These are phyloP conservation scores for Ispidina lecontei DNA, from an alignment of 2,797 vertebrate species.

Conservation along the genomic window DNA sequence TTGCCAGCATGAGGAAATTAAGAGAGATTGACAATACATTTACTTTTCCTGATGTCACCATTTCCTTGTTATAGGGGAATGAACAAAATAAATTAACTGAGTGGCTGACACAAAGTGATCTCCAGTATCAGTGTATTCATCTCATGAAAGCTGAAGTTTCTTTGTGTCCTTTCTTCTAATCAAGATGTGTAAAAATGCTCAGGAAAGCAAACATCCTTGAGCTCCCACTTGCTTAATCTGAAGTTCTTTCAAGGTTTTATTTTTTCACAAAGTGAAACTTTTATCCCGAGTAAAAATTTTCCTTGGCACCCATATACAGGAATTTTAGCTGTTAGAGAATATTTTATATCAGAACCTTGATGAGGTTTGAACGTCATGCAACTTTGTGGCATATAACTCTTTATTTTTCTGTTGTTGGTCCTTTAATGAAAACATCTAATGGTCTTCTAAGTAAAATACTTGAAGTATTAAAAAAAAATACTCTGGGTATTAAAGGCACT, in stretches of 20 bases:
- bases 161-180: neutral
- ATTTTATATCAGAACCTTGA: neutral
- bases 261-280: neutral
- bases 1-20: neutral
- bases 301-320: neutral
- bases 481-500: neutral
- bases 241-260: neutral
- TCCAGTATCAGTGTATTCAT: neutral
- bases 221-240: neutral
- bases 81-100: neutral
- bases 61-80: neutral
- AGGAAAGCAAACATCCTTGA: neutral
- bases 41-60: neutral
- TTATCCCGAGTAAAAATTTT: neutral
- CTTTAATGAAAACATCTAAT: neutral
- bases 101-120: neutral
- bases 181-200: neutral
- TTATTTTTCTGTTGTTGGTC: neutral
- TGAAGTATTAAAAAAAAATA: neutral
- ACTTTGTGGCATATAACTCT: neutral
- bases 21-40: neutral
- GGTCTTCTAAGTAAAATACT: neutral
- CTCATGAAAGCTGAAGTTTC: neutral
- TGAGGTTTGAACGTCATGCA: neutral
- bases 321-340: neutral